Conservation (phyloP, 2,888 invertebrate species). For the Rhagonycha fulva region DNA sequence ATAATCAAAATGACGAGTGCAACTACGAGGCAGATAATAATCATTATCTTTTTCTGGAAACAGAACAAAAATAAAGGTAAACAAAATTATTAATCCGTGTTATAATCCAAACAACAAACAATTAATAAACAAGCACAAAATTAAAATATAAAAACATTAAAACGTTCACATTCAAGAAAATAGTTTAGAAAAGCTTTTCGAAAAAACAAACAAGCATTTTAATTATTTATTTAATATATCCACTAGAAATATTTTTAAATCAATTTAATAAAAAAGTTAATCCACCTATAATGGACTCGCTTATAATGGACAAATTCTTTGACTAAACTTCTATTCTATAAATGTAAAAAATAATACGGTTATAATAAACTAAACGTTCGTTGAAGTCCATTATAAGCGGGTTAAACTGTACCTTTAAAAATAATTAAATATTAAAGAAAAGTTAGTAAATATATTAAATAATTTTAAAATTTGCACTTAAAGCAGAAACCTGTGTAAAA, state of each 20-base stretch:
- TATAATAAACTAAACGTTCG: no score
- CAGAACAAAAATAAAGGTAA: conserved; percentile 61
- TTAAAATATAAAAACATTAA: conserved; percentile 15
- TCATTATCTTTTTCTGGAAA: conserved; percentile 88
- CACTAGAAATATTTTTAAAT: neutral
- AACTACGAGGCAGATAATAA: conserved; percentile 81
- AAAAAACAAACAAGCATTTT: neutral
- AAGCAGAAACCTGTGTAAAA: neutral
- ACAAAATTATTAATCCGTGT: conserved; percentile 54
- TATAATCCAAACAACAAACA: conserved; percentile 1
- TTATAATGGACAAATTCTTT: no score
- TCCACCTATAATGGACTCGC: no score
- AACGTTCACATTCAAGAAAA: conserved; percentile 1
- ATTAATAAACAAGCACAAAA: conserved; percentile 23
- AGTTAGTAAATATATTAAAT: neutral
- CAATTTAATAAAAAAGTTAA: neutral
- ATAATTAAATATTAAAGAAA: neutral
- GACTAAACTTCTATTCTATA: no score
- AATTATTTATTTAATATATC: neutral
- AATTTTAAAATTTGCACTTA: neutral
- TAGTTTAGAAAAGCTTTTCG: neutral
- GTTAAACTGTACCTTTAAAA: no score
- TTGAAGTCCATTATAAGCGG: no score
- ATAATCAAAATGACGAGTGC: conserved; percentile 78
- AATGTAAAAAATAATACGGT: no score